A percentile compares a stretch with the other conserved stretches of the same genome.
phyloP scores from a whole-genome alignment of 2,113 vertebrate species.

The Spilogale gracilis region DNA sequence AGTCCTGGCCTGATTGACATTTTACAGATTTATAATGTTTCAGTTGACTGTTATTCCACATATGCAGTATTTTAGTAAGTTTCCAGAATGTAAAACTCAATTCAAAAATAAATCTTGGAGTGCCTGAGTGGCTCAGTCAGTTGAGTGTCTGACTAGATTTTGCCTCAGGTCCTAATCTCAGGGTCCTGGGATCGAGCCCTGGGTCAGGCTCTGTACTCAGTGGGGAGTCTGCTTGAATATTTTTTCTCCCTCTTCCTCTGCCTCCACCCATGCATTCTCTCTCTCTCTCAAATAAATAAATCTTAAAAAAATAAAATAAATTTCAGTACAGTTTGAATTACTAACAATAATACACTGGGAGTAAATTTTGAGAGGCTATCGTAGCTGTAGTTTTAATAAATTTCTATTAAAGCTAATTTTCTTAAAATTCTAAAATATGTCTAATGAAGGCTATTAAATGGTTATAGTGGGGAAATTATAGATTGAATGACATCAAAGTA shows the following conservation, averaged over 20 bases:
- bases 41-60: neutral
- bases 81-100: neutral
- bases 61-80: neutral
- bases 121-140: neutral
- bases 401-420: neutral
- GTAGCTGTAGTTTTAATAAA: neutral
- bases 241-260: neutral
- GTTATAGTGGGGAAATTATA: neutral
- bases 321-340: neutral
- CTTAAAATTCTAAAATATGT: neutral
- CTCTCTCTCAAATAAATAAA: neutral
- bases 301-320: neutral
- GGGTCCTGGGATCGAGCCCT: neutral
- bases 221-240: neutral
- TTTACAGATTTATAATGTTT: neutral
- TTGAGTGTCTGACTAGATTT: neutral
- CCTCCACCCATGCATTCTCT: neutral
- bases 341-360: neutral
- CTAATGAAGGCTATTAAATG: neutral
- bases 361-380: neutral
- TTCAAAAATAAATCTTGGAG: neutral
- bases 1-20: neutral
- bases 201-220: neutral
- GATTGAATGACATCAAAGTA: neutral
- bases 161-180: neutral